Evolutionary conservation across 2,797 vertebrate genomes (phyloP).

Genomic region (Acanthiza pusilla): DNA sequence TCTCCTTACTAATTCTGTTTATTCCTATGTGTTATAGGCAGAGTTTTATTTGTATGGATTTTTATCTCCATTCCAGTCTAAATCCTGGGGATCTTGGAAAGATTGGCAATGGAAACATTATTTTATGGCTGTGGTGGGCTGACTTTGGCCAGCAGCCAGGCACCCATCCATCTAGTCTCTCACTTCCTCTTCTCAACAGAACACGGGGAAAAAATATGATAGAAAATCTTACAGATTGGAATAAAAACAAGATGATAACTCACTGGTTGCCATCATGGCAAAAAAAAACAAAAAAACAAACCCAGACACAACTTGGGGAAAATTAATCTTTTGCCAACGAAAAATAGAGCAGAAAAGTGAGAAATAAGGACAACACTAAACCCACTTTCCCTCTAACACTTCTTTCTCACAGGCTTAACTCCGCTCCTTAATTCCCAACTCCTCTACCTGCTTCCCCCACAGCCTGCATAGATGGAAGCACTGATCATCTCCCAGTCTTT

Average conservation of each 20-base stretch:
- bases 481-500: not conserved
- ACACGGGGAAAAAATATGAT: not conserved
- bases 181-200: not conserved
- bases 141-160: not conserved
- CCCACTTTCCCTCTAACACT: not conserved
- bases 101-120: not conserved
- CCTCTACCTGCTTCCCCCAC: not conserved
- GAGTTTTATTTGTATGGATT: not conserved
- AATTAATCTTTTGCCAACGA: not conserved
- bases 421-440: not conserved
- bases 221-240: not conserved
- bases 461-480: not conserved
- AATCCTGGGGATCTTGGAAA: not conserved
- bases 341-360: not conserved
- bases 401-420: not conserved
- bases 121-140: not conserved
- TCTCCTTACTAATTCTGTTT: not conserved
- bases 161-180: not conserved
- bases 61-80: not conserved
- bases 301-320: rapidly evolving
- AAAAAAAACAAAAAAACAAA: not conserved
- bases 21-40: not conserved
- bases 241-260: not conserved
- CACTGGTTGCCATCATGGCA: not conserved
- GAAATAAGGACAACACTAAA: not conserved